Percentiles rank a stretch among this genome's conserved stretches.
Conservation (phyloP, 2,113 vertebrate genomes). For the Pogona vitticeps region DNA sequence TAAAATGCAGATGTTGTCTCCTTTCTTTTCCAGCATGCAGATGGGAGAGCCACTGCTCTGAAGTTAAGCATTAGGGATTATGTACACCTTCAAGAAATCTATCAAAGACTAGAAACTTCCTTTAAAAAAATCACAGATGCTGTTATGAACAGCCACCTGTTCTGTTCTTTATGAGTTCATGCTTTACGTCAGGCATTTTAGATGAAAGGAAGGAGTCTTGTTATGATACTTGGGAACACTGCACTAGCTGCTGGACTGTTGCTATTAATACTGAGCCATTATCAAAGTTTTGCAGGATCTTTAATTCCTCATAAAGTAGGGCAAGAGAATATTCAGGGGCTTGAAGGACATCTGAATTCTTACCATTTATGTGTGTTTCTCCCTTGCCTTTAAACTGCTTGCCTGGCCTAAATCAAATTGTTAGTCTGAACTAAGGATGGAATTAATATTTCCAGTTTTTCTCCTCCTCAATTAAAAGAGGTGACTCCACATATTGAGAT, state of each 20-base stretch:
- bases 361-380: no score
- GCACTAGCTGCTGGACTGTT: background rate
- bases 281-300: background rate
- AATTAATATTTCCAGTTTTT: background rate
- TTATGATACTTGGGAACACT: background rate
- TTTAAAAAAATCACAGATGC: background rate
- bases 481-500: no score
- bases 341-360: background rate
- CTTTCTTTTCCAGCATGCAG: background rate
- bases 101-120: background rate
- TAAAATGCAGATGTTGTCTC: conserved; percentile 3
- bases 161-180: background rate
- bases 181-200: background rate
- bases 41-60: background rate
- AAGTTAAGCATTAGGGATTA: background rate
- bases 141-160: conserved; percentile 4
- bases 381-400: no score
- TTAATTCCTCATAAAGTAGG: background rate
- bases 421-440: no score
- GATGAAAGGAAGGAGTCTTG: background rate
- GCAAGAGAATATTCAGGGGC: background rate
- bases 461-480: background rate
- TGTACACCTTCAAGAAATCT: background rate
- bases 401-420: no score
- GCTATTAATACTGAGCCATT: no score